A percentile compares a stretch with the other conserved stretches of the same genome.
Conservation (phyloP, 2,888 invertebrate species). For the Hirtodrosophila cameraria region DNA sequence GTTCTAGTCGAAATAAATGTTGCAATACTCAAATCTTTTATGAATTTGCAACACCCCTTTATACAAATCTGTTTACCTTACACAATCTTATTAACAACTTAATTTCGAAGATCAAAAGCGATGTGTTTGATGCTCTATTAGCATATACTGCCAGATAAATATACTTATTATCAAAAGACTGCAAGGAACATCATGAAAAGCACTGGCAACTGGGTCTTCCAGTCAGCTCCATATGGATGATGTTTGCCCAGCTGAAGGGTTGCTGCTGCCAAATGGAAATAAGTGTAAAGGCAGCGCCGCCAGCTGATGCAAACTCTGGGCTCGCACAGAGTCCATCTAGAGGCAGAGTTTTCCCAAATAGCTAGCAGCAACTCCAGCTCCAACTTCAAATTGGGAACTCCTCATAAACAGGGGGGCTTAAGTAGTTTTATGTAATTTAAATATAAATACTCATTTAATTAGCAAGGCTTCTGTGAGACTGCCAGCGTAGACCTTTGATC, state of each 20-base stretch:
- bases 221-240: constrained; percentile 3
- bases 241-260: constrained; percentile 38
- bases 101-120: constrained; percentile 43
- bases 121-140: background rate
- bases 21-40: background rate
- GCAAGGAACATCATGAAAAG: constrained; percentile 5
- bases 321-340: constrained; percentile 1
- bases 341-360: background rate
- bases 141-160: constrained; percentile 26
- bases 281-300: constrained; percentile 7
- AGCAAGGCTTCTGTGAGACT: constrained; percentile 66
- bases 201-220: background rate
- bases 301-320: constrained; percentile 22
- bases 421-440: constrained; percentile 79
- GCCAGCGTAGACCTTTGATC: constrained; percentile 68
- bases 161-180: constrained; percentile 11
- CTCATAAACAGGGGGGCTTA: constrained; percentile 16
- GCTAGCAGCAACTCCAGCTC: no score
- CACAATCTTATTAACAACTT: constrained; percentile 5
- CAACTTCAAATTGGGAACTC: no score
- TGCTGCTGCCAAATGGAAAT: constrained; percentile 12
- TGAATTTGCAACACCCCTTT: constrained; percentile 4
- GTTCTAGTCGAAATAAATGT: no score
- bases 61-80: constrained; percentile 14
- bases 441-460: constrained; percentile 79